Evolutionary conservation across 2,888 invertebrate species (phyloP).

Genomic region (Dorcus parallelipipedus): DNA sequence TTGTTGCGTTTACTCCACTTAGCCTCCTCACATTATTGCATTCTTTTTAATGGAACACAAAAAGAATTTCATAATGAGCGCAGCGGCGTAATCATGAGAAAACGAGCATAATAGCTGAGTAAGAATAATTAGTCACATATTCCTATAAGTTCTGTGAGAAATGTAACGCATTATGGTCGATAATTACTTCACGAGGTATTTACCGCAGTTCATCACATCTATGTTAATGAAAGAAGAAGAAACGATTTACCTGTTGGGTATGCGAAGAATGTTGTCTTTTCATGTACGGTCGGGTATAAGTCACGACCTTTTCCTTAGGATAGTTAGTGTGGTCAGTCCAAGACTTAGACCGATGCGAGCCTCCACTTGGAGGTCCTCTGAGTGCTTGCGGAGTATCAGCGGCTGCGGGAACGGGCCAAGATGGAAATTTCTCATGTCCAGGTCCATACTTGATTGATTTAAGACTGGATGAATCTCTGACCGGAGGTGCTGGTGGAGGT

Average conservation of each 20-base stretch:
- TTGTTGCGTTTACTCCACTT: too few relatives aligned
- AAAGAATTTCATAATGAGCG: background rate
- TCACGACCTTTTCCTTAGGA: constrained; percentile 63
- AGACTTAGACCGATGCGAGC: constrained; percentile 64
- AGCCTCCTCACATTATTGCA: too few relatives aligned
- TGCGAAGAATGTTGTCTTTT: constrained; percentile 57
- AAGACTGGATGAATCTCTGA: constrained; percentile 65
- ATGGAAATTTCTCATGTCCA: constrained; percentile 72
- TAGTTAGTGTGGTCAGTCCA: constrained; percentile 71
- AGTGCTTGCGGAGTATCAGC: constrained; percentile 52
- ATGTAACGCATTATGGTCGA: constrained; percentile 6
- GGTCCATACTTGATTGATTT: constrained; percentile 65
- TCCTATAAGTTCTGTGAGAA: constrained; percentile 13
- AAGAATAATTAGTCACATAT: constrained; percentile 8
- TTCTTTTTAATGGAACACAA: too few relatives aligned
- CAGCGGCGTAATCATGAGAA: background rate
- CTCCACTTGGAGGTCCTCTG: constrained; percentile 49
- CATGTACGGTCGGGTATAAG: constrained; percentile 62
- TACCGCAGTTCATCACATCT: constrained; percentile 7
- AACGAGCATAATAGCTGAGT: background rate
- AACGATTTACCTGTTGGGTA: constrained; percentile 55
- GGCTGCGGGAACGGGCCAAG: constrained; percentile 67
- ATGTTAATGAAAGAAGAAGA: constrained; percentile 5
- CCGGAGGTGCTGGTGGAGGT: constrained; percentile 59
- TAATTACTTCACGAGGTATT: constrained; percentile 12